Conservation (phyloP, 2,797 vertebrate genomes). For the Hybognathus amarus region DNA sequence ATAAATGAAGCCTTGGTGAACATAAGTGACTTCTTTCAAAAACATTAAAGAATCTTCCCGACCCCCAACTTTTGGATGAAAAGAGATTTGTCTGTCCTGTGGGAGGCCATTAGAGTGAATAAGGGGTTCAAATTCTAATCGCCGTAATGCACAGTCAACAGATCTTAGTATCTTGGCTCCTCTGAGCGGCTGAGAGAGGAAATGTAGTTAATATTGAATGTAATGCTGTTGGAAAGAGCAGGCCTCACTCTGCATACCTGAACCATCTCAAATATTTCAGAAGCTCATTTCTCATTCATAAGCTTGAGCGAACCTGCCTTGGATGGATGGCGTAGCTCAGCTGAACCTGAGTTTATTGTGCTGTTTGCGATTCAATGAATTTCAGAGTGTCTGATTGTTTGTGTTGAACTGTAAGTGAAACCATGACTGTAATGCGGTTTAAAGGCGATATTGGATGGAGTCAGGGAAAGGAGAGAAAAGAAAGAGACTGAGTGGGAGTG, state of each 20-base stretch:
- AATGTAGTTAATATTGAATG: constrained; percentile 45
- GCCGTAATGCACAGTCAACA: constrained; percentile 19
- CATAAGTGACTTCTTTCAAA: background rate
- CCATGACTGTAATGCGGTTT: constrained; percentile 50
- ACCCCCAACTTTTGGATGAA: background rate
- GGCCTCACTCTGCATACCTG: constrained; percentile 8
- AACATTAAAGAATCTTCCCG: background rate
- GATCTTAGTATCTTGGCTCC: constrained; percentile 17
- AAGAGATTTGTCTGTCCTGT: background rate
- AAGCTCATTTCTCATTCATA: constrained; percentile 35
- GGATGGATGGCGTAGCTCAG: background rate
- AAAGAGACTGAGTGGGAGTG: constrained; percentile 41
- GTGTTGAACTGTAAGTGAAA: constrained; percentile 48
- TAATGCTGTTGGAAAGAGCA: constrained; percentile 11
- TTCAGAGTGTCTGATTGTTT: constrained; percentile 31
- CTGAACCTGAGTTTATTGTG: constrained; percentile 22
- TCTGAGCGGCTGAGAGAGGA: constrained; percentile 25
- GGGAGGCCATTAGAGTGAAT: constrained; percentile 2
- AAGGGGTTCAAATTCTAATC: background rate
- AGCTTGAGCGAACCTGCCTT: constrained; percentile 15
- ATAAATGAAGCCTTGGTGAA: background rate
- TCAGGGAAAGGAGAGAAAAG: constrained; percentile 32
- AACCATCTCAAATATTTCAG: constrained; percentile 27
- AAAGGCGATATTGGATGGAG: constrained; percentile 35
- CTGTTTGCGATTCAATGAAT: constrained; percentile 27